phyloP scores from a whole-genome alignment of 2,888 invertebrate species.

The Folsomia candida region DNA sequence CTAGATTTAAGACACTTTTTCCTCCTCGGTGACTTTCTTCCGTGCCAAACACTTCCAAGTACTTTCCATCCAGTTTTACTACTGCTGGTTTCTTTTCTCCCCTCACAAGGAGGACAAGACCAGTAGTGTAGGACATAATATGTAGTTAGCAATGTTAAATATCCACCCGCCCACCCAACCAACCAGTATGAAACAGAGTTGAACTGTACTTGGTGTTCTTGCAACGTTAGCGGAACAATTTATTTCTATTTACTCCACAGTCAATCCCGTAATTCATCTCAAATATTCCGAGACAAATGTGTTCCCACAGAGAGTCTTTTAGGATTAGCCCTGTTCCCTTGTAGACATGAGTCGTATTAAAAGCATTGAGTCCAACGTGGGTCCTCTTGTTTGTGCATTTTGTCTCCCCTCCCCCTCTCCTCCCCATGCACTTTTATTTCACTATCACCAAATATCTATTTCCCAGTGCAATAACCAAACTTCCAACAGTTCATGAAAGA shows the following conservation, averaged over 20 bases:
- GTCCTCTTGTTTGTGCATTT: not conserved
- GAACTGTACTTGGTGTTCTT: not conserved
- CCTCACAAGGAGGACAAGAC: not conserved
- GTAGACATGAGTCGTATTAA: not conserved
- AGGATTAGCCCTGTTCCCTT: conserved; percentile 8
- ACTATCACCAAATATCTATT: conserved; percentile 7
- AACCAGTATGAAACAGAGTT: not conserved
- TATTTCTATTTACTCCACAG: conserved; percentile 20
- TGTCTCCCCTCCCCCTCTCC: not conserved
- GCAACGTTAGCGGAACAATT: conserved; percentile 1
- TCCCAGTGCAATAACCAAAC: not conserved
- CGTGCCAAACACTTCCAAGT: not conserved
- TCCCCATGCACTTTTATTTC: not conserved
- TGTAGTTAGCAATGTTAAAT: not conserved
- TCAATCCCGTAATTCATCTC: conserved; percentile 23
- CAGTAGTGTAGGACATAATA: not conserved
- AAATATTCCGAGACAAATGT: conserved; percentile 18
- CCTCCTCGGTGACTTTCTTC: conserved; percentile 2
- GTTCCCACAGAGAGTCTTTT: conserved; percentile 16
- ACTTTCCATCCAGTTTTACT: not conserved
- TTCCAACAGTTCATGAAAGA: not conserved
- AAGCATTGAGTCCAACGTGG: too few species aligned
- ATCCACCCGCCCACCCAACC: not conserved
- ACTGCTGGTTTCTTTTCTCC: not conserved
- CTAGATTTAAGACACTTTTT: conserved; percentile 15